Evolutionary conservation across 1,140 invertebrate genomes (phyloP), one percentile per base, ranked within the genome.

Genomic region (Neoseiulus cucumeris): DNA sequence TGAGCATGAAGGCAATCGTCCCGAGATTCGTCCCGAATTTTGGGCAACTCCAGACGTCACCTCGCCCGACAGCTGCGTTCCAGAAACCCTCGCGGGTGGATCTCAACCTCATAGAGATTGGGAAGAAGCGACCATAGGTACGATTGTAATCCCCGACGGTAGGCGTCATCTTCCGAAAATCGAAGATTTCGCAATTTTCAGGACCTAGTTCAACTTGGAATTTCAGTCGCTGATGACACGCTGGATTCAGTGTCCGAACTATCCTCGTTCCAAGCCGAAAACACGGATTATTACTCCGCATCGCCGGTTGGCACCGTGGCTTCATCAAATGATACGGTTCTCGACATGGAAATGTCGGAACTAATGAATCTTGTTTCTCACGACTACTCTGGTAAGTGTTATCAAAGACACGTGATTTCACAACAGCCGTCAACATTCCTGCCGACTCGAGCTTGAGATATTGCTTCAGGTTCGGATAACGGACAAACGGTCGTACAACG

Each of bases 261-360:
- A 14, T 59, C 51, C 4, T 29, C 51, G 51, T 59, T 29, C 22
- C 51, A 59, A 25, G 33, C 33, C 4, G 33, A 39, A 39, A 20
- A 59, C 51, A 59, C 51, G 17, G 51, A 33, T 25, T 59, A 59
- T 25, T 59, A 59, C 22, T 59, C 51, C 14, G 51, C 17, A 14
- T 59, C 51, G 2, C 51, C 51, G 14, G n/a, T 20, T 9, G 51
- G 51, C 5, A 59, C 51, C 51, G 51, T 25, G 25, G 51, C 51
- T 12, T 59, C 51, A 6, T 59, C 51, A 2, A 59, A 59, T 33
- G 51, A 59, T 20, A 59, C 51, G 22, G 51, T 33, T 2, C 22
- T 59, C 25, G 51, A 59, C 33, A 59, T 59, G 14, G 51, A 59
- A 59, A 59, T 59, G 51, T 59, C 51, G 51, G 51, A 59, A 20